Base-by-base conservation (phyloP, 2,797 vertebrate genomes). In the Halcyon leucocephala region DNA sequence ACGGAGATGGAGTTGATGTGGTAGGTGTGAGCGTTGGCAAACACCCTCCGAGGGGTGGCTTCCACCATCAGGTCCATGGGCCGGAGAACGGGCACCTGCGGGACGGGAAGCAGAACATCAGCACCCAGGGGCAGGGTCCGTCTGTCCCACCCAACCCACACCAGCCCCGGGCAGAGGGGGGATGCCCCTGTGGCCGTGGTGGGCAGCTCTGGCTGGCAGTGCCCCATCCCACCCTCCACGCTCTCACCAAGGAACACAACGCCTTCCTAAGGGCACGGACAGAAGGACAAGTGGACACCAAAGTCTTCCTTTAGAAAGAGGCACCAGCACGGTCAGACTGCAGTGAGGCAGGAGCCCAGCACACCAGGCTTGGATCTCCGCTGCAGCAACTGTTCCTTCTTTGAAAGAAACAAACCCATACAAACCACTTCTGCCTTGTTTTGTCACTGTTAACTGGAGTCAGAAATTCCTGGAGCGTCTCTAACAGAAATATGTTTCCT, bases 1-100 rank as follows among this genome's bases (percentile, higher is more conserved):
- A 99, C 99, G 0, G 99, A 99, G 98, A 99, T 99, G 98, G 99
- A 99, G 98, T 99, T 99, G 98, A 99, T 99, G 98, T 99, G 99
- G 98, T 99, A 99, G 18, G 99, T 99, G 93, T 99, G 99, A 1
- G 99, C 99, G 0, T 99, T 99, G 98, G 99, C 99, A 86, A 99
- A 99, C 28, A 99, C 98, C 64, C 99, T 98, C 61, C 99, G 97
- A 1, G 99, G 99, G 37, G 99, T 99, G 46, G 99, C 99, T 97
- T 99, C 99, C 76, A 99, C 99, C 99, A 99, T 99, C 97, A 99
- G 97, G 97, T 99, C 99, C 99, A 99, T 99, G 72, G 99, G 99
- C 98, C 98, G 98, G 79, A 99, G 97, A 92, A 99, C 99, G 0
- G 99, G 99, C 60, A 99, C 99, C 99, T 99, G 91, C 6, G 13